Conservation (phyloP, 2,888 invertebrate genomes). For the Dugesia japonica region DNA sequence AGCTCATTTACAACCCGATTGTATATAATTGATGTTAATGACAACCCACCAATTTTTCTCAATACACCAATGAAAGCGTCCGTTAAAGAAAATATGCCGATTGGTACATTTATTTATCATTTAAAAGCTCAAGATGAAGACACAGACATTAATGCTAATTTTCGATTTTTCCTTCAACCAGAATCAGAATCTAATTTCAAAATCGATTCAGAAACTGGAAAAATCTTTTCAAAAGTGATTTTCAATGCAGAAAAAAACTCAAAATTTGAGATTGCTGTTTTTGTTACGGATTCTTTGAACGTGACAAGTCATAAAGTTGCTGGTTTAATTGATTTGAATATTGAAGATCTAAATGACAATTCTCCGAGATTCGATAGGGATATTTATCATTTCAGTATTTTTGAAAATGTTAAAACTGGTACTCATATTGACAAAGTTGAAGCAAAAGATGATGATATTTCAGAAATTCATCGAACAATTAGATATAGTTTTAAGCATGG, state of each 20-base stretch:
- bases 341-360: slow-evolving; percentile 33
- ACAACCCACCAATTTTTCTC: slow-evolving; percentile 32
- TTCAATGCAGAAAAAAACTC: slow-evolving; percentile 32
- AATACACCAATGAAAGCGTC: slow-evolving; percentile 25
- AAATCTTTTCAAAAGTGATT: background rate
- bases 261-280: slow-evolving; percentile 26
- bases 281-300: slow-evolving; percentile 14
- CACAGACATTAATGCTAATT: slow-evolving; percentile 24
- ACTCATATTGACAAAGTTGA: slow-evolving; percentile 25
- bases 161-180: slow-evolving; percentile 30
- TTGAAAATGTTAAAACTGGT: slow-evolving; percentile 26
- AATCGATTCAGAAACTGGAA: slow-evolving; percentile 32
- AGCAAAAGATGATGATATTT: slow-evolving; percentile 31
- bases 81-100: slow-evolving; percentile 29
- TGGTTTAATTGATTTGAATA: slow-evolving; percentile 1
- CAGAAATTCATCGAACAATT: slow-evolving; percentile 21
- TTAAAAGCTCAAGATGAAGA: slow-evolving; percentile 31
- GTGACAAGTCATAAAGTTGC: background rate
- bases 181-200: slow-evolving; percentile 24
- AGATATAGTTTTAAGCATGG: slow-evolving; percentile 28
- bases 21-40: slow-evolving; percentile 33
- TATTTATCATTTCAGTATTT: slow-evolving; percentile 30
- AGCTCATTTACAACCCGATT: background rate
- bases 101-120: slow-evolving; percentile 27
- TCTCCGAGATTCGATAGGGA: slow-evolving; percentile 27